Evolutionary conservation across 2,113 vertebrate genomes (phyloP).

Genomic region (Fregata magnificens): DNA sequence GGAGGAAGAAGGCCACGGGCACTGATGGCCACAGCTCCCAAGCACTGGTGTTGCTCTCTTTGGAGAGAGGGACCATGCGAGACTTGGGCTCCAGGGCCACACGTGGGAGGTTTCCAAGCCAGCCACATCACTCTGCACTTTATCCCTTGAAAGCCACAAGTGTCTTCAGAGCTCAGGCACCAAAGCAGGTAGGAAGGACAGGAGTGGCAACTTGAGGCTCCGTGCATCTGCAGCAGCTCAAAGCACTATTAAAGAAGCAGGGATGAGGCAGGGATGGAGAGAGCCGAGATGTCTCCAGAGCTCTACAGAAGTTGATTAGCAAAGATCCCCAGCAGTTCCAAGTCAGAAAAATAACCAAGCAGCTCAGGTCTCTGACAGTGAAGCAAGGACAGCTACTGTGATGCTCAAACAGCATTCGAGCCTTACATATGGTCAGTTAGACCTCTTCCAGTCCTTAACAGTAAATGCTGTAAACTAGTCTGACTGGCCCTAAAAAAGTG

Average conservation of each 20-base stretch:
- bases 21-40: background rate
- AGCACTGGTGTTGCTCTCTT: background rate
- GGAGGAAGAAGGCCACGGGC: background rate
- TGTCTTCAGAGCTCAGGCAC: background rate
- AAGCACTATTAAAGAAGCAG: background rate
- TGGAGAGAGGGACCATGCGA: rapidly evolving
- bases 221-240: background rate
- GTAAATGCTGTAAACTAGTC: background rate
- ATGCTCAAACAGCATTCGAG: background rate
- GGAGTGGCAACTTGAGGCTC: background rate
- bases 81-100: background rate
- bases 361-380: background rate
- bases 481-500: background rate
- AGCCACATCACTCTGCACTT: background rate
- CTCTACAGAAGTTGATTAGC: background rate
- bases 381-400: background rate
- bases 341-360: background rate
- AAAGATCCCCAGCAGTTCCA: background rate
- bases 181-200: background rate
- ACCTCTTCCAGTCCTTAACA: background rate
- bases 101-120: background rate
- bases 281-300: background rate
- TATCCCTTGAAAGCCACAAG: background rate
- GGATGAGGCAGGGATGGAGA: background rate
- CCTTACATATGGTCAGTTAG: background rate